A percentile compares a stretch with the other conserved stretches of the same genome.
phyloP scores from a whole-genome alignment of 2,797 vertebrate species.

The Kryptopterus vitreolus region DNA sequence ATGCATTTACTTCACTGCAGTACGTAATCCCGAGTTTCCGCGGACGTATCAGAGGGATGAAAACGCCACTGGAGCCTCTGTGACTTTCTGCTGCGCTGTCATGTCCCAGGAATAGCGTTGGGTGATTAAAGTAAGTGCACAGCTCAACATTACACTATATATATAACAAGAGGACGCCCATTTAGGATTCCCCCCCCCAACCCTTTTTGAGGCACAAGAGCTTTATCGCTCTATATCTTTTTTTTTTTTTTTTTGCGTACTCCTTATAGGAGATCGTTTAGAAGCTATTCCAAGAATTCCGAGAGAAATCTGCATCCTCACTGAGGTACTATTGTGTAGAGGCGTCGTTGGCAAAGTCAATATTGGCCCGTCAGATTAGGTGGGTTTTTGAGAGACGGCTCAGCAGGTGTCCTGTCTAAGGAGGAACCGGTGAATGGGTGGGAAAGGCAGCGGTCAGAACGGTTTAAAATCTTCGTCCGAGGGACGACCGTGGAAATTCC shows the following conservation, averaged over 20 bases:
- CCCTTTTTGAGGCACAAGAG: neutral
- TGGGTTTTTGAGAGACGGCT: neutral
- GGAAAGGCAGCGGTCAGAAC: neutral
- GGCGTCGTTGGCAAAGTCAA: neutral
- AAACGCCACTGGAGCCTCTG: neutral
- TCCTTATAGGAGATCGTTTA: slow-evolving; percentile 53
- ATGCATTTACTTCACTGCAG: too few species aligned
- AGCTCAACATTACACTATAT: slow-evolving; percentile 38
- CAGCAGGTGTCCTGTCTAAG: neutral
- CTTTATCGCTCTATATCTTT: too few species aligned
- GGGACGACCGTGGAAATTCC: neutral
- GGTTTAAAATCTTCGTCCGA: neutral
- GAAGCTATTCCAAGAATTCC: slow-evolving; percentile 67
- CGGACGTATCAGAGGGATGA: neutral
- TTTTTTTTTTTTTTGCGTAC: slow-evolving; percentile 70
- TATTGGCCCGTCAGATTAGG: slow-evolving; percentile 1
- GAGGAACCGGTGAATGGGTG: neutral
- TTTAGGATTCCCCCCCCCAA: neutral
- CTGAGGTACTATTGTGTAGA: slow-evolving; percentile 37
- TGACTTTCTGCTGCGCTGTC: slow-evolving; percentile 49
- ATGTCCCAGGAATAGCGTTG: slow-evolving; percentile 48
- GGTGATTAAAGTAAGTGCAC: slow-evolving; percentile 35
- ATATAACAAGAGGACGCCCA: slow-evolving; percentile 10
- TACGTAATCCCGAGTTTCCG: neutral
- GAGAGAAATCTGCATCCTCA: slow-evolving; percentile 14